Evolutionary conservation across 2,113 vertebrate species (phyloP), one percentile per base, ranked within the genome.

Genomic region (Myotis lucifugus): DNA sequence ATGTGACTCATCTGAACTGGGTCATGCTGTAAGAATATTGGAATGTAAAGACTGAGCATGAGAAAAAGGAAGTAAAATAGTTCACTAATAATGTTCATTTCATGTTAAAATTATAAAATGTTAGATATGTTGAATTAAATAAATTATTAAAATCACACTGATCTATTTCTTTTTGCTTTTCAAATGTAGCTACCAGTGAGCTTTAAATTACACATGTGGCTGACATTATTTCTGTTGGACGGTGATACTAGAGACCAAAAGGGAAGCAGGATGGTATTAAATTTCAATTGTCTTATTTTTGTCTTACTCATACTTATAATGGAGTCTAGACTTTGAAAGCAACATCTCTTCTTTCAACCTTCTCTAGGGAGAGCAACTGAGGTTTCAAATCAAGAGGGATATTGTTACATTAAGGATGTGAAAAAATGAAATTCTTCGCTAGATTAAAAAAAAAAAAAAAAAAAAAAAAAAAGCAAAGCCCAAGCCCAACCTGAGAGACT

Each of bases 331-430:
- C 4, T 52, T 52, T 84, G 67, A 90, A 84, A 76, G 59, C 74
- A 95, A 81, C 6, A 61, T 82, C 88, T 93, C 82, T 92, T 93
- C 42, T 70, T 93, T 82, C 42, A 66, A 37, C 27, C 69, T 91
- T 82, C 61, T 59, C 48, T 74, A 52, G n/a, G 21, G 12, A 94
- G 23, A 92, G n/a, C 29, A 59, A 66, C 11, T 74, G 56, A 90
- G 23, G 85, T 90, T 81, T 76, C 81, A 82, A 54, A 66, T 78
- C 59, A 82, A 90, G 15, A 85, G 8, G 32, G 42, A n/a, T 88
- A 50, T 50, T 79, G n/a, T 50, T 84, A 48, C 76, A 59, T 50
- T n/a, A 85, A 59, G 61, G 48, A 54, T 2, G 6, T 8, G 17
- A 5, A 59, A 46, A 79, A 50, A 32, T 85, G 9, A 79, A 94